Evolutionary conservation across 1,140 invertebrate species (phyloP).

Genomic region (Drosophila virilis): DNA sequence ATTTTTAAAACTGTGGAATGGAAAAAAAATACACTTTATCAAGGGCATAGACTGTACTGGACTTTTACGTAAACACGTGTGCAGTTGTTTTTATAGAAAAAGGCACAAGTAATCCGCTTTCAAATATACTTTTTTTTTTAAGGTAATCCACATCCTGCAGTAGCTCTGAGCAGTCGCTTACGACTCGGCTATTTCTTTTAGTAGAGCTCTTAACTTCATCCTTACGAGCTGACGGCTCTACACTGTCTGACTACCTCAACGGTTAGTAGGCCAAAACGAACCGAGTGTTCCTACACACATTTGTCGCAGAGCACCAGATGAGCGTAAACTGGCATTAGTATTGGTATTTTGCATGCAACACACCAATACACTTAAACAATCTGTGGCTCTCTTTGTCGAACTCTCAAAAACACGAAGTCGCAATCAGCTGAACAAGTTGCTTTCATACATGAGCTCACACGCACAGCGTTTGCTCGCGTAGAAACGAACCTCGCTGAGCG

Average conservation of each 20-base stretch:
- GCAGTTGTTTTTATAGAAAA: not conserved
- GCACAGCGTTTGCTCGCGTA: not conserved
- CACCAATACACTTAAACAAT: slow-evolving; percentile 43
- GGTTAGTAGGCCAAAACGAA: not conserved
- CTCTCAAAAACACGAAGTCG: slow-evolving; percentile 6
- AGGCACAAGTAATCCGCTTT: not conserved
- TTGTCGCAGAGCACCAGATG: not conserved
- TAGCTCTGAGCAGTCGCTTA: too few relatives aligned
- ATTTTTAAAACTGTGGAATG: not conserved
- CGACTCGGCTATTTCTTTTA: not conserved
- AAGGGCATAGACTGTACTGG: not conserved
- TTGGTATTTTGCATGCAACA: slow-evolving; percentile 11
- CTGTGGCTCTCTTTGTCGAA: slow-evolving; percentile 24
- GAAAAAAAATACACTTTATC: slow-evolving; percentile 11
- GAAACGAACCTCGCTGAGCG: not conserved
- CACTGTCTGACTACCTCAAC: not conserved
- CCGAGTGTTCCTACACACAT: slow-evolving; percentile 1
- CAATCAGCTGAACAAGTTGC: slow-evolving; percentile 21
- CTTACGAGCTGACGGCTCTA: not conserved
- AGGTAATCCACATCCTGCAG: too few relatives aligned
- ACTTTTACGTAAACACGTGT: not conserved
- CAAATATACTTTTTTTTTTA: too few relatives aligned
- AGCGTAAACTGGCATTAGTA: slow-evolving; percentile 18
- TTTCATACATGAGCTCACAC: slow-evolving; percentile 19
- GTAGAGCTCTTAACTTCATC: not conserved